Evolutionary conservation across 1,140 invertebrate genomes (phyloP), one percentile per base, ranked within the genome.

Genomic region (Cydia pomonella): DNA sequence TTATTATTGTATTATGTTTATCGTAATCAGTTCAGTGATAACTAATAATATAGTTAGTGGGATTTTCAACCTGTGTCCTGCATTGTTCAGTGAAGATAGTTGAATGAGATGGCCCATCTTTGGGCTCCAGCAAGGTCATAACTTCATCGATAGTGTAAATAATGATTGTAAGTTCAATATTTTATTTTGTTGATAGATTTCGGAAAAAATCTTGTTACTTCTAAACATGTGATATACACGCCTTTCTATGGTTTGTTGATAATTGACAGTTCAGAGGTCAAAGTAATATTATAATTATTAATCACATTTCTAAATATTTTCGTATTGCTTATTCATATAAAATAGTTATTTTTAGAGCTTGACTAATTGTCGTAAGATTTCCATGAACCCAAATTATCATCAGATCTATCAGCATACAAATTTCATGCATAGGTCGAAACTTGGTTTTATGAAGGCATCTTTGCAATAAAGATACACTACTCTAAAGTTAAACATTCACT

Each of bases 111-210:
- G 78, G 50, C 71, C 63, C 75, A 71, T 76, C 77, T 77, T 73
- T 25, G 76, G 75, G 75, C 21, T 71, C 75, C 72, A 62, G 81
- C 82, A 87, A 87, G 87, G 83, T 85, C 85, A 84, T 73, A 84
- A 76, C 80, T 83, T 77, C 76, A 80, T 75, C 78, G 78, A 84
- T 88, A 84, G 85, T 87, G 81, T 88, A 85, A 88, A 90, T 84
- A 78, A 88, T 86, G 82, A 82, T 66, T 74, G 87, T 88, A 84
- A 88, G 86, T 88, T 76, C 27, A 13, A 18, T 9, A 38, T 29
- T 69, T 33, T 38, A 69, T 27, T 59, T 12, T 23, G n/a, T 59
- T 59, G 18, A 21, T 23, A 23, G 9, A 59, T 59, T 59, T 23
- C 2, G 3, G 9, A 59, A 59, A 21, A 23, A 3, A 59, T 18